Base-by-base conservation (phyloP, 1,140 invertebrate genomes). In the Chymomyza costata region DNA sequence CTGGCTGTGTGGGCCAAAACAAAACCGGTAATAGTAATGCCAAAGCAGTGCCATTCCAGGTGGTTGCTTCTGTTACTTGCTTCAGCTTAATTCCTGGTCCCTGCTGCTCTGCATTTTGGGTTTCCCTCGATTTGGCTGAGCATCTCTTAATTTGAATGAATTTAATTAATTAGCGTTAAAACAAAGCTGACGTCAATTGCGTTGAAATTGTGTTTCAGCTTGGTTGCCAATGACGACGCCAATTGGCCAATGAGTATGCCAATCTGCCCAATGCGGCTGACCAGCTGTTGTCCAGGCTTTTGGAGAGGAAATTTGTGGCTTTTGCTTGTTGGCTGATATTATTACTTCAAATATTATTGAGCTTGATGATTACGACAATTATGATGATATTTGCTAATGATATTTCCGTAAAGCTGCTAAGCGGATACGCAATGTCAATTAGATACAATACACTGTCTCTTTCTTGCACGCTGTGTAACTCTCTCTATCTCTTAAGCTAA, bases 131-230 rank as follows among this genome's bases (percentile, higher is more conserved):
- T n/a, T n/a, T n/a, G n/a, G n/a, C n/a, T n/a, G n/a, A n/a, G n/a
- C n/a, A n/a, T n/a, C n/a, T 66, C 58, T 65, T 65, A 78, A 71
- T 78, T 78, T 71, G 59, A 71, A 65, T 68, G 63, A 80, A 73
- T 80, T 81, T 73, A 80, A 80, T 80, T 80, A 80, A 81, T 80
- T 68, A 80, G 65, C 68, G 65, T 51, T 81, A 73, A 78, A 80
- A 65, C 55, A 71, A 78, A 80, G 70, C 59, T 67, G 71, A 78
- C 73, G 73, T 68, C 67, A 73, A 80, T 67, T 44, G 53, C 40
- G 35, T 30, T 51, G 32, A 65, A 52, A 65, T 19, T 44, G 19
- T 37, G 41, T 13, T 19, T 28, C 16, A 3, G 10, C 25, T 31
- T 44, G 25, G 40, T 14, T 30, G 28, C 15, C 32, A 34, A 34